Evolutionary conservation across 2,113 vertebrate species (phyloP).

Genomic region (Naja naja): DNA sequence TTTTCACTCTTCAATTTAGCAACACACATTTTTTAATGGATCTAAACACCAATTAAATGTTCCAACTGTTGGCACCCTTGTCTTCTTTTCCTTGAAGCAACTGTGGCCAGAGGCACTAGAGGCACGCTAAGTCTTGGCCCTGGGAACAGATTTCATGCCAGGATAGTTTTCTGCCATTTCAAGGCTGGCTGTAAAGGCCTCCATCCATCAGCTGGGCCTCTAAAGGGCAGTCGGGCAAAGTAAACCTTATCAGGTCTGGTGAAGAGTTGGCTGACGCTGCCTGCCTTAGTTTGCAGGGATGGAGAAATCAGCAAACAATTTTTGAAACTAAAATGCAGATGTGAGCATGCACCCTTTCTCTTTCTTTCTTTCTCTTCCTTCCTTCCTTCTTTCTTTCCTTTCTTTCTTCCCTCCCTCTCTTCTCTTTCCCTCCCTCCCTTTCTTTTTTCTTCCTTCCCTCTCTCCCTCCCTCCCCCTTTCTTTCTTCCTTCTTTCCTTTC

Average conservation of each 20-base stretch:
- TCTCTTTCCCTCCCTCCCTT: fast-evolving
- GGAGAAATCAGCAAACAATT: not conserved
- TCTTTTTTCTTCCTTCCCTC: no score
- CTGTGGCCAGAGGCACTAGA: not conserved
- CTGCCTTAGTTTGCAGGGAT: not conserved
- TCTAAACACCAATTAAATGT: not conserved
- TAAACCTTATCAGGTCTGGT: not conserved
- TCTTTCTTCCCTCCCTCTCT: no score
- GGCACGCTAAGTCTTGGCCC: not conserved
- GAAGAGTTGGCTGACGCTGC: not conserved
- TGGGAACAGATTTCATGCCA: not conserved
- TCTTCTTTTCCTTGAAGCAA: not conserved
- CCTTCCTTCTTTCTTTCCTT: no score
- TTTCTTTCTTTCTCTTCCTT: no score
- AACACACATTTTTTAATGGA: not conserved
- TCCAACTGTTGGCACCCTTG: not conserved
- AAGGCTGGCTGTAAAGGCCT: not conserved
- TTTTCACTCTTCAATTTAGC: not conserved
- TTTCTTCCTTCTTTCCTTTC: no score
- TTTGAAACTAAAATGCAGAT: not conserved
- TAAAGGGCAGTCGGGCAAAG: not conserved
- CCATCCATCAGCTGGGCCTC: not conserved
- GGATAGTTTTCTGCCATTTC: not conserved
- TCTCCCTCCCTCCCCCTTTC: fast-evolving
- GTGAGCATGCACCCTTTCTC: fast-evolving